Evolutionary conservation across 92 coral and sea anemone species (phyloP).

Genomic region (Montipora capitata): DNA sequence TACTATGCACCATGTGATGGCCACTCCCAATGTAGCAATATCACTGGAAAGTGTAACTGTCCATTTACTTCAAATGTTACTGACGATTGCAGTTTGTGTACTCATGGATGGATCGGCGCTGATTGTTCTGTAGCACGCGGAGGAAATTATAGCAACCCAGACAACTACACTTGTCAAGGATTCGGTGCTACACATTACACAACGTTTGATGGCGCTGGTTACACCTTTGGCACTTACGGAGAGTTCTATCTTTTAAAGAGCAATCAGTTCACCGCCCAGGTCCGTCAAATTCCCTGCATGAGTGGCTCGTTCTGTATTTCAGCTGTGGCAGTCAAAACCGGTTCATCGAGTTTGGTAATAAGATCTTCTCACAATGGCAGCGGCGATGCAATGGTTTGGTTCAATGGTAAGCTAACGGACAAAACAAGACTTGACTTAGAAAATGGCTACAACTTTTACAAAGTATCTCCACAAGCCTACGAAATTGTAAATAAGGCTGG

Average conservation of each 20-base stretch:
- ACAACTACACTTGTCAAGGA: slow-evolving; percentile 84
- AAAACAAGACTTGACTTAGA: slow-evolving; percentile 62
- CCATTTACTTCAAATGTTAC: slow-evolving; percentile 87
- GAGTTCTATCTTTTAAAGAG: slow-evolving; percentile 85
- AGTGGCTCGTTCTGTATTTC: slow-evolving; percentile 84
- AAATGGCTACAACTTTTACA: slow-evolving; percentile 61
- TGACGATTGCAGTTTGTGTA: slow-evolving; percentile 80
- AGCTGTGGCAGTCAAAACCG: slow-evolving; percentile 85
- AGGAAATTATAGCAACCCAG: slow-evolving; percentile 28
- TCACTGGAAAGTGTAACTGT: slow-evolving; percentile 85
- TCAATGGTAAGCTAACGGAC: slow-evolving; percentile 76
- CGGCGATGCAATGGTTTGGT: slow-evolving; percentile 79
- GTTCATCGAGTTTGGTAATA: slow-evolving; percentile 71
- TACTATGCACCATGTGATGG: slow-evolving; percentile 82
- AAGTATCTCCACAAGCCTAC: slow-evolving; percentile 74
- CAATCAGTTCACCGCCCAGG: slow-evolving; percentile 78
- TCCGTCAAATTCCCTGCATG: slow-evolving; percentile 94
- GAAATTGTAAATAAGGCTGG: slow-evolving; percentile 38
- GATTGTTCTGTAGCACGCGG: slow-evolving; percentile 87
- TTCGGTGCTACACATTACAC: slow-evolving; percentile 92
- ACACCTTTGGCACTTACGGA: slow-evolving; percentile 88
- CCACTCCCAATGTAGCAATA: slow-evolving; percentile 71
- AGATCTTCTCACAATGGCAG: slow-evolving; percentile 82
- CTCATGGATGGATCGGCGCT: slow-evolving; percentile 90
- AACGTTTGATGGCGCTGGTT: slow-evolving; percentile 94